Conservation (phyloP, 2,797 vertebrate species). For the Serranus cabrilla region DNA sequence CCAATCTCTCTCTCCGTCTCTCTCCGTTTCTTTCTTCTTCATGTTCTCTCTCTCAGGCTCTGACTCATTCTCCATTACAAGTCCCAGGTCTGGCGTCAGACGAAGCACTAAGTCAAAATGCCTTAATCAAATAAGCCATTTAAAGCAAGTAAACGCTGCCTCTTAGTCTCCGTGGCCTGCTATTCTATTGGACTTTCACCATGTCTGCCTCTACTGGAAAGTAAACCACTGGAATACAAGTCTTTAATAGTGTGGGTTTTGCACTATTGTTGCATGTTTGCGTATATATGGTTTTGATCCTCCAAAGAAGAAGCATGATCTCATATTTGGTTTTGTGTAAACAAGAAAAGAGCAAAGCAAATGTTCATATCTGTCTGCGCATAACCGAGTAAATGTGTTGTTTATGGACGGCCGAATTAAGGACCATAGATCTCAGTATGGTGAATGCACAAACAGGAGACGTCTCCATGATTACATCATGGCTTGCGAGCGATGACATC, state of each 20-base stretch:
- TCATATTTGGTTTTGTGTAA: conserved; percentile 46
- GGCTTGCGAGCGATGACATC: conserved; percentile 9
- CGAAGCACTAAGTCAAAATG: conserved; percentile 65
- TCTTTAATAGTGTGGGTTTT: conserved; percentile 18
- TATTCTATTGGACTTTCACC: conserved; percentile 54
- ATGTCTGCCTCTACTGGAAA: conserved; percentile 49
- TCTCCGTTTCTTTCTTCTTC: conserved; percentile 46
- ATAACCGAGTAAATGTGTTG: conserved; percentile 35
- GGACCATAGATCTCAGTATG: conserved; percentile 15
- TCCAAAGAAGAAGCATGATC: conserved; percentile 18
- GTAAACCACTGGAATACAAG: conserved; percentile 24
- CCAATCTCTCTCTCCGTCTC: conserved; percentile 29
- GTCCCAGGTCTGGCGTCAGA: conserved; percentile 73
- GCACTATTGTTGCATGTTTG: conserved; percentile 34
- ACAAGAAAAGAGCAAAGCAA: conserved; percentile 32
- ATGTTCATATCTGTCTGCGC: conserved; percentile 30
- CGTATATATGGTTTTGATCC: conserved; percentile 48
- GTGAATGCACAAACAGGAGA: conserved; percentile 36
- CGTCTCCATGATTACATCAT: conserved; percentile 35
- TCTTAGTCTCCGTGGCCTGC: conserved; percentile 56
- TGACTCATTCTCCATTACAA: conserved; percentile 80
- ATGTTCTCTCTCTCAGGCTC: conserved; percentile 58
- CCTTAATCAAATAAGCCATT: conserved; percentile 76
- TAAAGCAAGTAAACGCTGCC: conserved; percentile 60
- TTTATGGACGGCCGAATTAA: conserved; percentile 47